Conservation (phyloP, 2,888 invertebrate species). For the Philaethria dido region DNA sequence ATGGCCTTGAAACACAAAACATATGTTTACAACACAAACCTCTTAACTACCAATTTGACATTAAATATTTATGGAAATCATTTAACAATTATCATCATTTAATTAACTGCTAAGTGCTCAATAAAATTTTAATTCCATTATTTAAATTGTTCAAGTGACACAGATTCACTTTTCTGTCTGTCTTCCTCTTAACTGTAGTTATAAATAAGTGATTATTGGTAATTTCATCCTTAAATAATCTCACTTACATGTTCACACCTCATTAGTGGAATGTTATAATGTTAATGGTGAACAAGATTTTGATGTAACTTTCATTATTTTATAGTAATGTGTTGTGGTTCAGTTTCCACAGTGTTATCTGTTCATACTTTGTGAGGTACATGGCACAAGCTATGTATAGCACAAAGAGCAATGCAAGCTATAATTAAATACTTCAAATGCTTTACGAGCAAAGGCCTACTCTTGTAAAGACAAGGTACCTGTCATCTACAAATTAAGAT, state of each 20-base stretch:
- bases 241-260: neutral
- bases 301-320: neutral
- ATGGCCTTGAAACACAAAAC: conserved; percentile 1
- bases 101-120: conserved; percentile 13
- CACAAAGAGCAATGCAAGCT: conserved; percentile 21
- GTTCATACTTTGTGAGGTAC: neutral
- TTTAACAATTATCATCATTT: conserved; percentile 11
- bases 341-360: neutral
- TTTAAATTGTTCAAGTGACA: conserved; percentile 19
- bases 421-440: conserved; percentile 27
- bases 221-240: conserved; percentile 13
- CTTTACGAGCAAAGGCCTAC: conserved; percentile 18
- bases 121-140: conserved; percentile 20
- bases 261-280: neutral
- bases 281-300: neutral
- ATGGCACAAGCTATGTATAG: conserved; percentile 1
- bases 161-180: conserved; percentile 11
- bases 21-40: conserved; percentile 1
- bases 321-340: neutral
- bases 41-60: conserved; percentile 7
- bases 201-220: conserved; percentile 2
- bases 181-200: neutral
- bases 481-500: conserved; percentile 6
- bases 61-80: conserved; percentile 7
- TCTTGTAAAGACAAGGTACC: conserved; percentile 12